phyloP scores from a whole-genome alignment of 1,140 invertebrate genomes.

The Drosophila micromelanica region DNA sequence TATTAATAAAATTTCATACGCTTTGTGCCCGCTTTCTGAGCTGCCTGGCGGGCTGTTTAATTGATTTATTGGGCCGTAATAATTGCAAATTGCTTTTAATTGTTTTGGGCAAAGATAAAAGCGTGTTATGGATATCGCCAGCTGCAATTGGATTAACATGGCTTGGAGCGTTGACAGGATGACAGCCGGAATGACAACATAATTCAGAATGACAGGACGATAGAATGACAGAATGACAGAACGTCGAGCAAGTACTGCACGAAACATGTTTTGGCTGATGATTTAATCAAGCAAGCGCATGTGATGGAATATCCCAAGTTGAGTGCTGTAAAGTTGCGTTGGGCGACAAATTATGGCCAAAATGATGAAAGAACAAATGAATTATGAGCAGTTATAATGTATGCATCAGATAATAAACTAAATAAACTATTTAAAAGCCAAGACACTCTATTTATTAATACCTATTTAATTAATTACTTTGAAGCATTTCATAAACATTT shows the following conservation, averaged over 20 bases:
- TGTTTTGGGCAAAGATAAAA: constrained; percentile 56
- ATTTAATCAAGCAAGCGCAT: constrained; percentile 17
- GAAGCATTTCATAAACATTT: too few species aligned
- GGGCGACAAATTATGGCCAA: neutral
- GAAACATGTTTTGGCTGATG: constrained; percentile 1
- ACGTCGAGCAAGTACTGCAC: neutral
- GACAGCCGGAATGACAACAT: constrained; percentile 11
- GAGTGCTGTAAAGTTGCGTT: neutral
- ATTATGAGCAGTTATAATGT: neutral
- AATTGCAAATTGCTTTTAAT: constrained; percentile 78
- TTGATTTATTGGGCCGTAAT: constrained; percentile 73
- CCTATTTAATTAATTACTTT: too few species aligned
- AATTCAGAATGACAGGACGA: neutral
- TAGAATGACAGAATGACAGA: neutral
- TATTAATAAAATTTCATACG: constrained; percentile 69
- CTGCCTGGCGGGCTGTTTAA: constrained; percentile 52
- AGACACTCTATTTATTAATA: too few species aligned
- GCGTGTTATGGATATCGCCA: constrained; percentile 27
- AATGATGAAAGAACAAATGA: too few species aligned
- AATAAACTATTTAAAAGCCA: too few species aligned
- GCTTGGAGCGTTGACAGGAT: constrained; percentile 3
- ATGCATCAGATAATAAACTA: neutral
- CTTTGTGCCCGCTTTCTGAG: constrained; percentile 35
- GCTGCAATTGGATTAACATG: constrained; percentile 43
- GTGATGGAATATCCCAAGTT: neutral